A percentile compares a stretch with the other conserved stretches of the same genome.
phyloP scores from a whole-genome alignment of 2,888 invertebrate species.

The Helleia helle region DNA sequence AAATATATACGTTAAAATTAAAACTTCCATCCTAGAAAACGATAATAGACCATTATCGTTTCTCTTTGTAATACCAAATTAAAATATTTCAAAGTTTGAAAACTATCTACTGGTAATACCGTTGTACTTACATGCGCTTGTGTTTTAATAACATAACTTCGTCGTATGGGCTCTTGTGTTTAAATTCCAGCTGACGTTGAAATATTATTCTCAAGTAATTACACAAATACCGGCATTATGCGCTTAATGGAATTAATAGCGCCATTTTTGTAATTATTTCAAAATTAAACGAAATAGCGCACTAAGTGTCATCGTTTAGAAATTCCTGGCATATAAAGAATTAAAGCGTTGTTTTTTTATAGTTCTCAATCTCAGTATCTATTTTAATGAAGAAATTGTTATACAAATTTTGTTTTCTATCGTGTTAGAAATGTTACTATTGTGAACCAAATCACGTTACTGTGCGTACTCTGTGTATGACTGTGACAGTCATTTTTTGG shows the following conservation, averaged over 20 bases:
- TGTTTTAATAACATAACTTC: conserved; percentile 59
- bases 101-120: conserved; percentile 1
- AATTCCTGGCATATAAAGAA: neutral
- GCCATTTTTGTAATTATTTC: conserved; percentile 16
- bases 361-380: too few species aligned
- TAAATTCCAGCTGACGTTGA: conserved; percentile 41
- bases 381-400: too few species aligned
- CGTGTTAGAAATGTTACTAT: too few species aligned
- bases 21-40: too few species aligned
- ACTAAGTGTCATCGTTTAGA: neutral
- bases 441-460: too few species aligned
- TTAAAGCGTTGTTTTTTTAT: too few species aligned
- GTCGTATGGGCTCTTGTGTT: conserved; percentile 37
- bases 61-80: neutral
- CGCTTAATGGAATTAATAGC: conserved; percentile 31
- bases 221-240: conserved; percentile 52
- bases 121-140: conserved; percentile 25
- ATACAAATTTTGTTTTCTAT: too few species aligned
- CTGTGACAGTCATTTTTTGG: too few species aligned
- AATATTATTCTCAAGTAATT: conserved; percentile 44
- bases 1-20: too few species aligned
- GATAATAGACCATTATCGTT: too few species aligned
- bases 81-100: neutral
- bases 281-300: conserved; percentile 7
- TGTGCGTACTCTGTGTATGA: too few species aligned